Percentiles rank a stretch among this genome's conserved stretches.
These are phyloP conservation scores for Typhlichthys eigenmanni DNA, from an alignment of 2,797 vertebrate genomes.

Conservation along the genomic window DNA sequence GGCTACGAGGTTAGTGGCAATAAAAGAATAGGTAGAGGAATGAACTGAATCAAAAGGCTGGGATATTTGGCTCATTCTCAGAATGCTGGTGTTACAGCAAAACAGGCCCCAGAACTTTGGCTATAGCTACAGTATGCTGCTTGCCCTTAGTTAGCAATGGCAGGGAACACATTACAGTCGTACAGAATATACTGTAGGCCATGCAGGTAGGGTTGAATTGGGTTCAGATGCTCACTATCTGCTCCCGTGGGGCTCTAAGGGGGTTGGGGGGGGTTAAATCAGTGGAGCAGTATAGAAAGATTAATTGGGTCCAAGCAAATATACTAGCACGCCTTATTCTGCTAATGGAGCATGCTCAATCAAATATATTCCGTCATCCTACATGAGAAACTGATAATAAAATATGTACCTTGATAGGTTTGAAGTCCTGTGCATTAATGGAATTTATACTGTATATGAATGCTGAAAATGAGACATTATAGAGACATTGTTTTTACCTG, in stretches of 20 bases:
- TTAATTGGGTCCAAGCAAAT: slow-evolving; percentile 1
- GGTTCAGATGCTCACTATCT: slow-evolving; percentile 62
- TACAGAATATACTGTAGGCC: slow-evolving; percentile 67
- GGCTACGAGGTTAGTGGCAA: slow-evolving; percentile 28
- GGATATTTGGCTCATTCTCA: slow-evolving; percentile 41
- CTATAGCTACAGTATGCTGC: slow-evolving; percentile 14
- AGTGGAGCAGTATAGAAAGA: slow-evolving; percentile 26
- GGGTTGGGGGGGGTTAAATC: slow-evolving; percentile 27
- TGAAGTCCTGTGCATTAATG: too few relatives aligned
- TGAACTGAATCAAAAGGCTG: slow-evolving; percentile 49
- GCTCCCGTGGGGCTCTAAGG: slow-evolving; percentile 24
- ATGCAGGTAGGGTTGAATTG: slow-evolving; percentile 70
- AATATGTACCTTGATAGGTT: too few relatives aligned
- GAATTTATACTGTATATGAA: too few relatives aligned
- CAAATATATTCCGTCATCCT: too few relatives aligned
- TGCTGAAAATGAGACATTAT: too few relatives aligned
- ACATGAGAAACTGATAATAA: too few relatives aligned
- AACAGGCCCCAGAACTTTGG: slow-evolving; percentile 29
- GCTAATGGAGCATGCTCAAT: neutral
- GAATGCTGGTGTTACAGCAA: slow-evolving; percentile 39
- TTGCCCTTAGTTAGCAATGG: slow-evolving; percentile 31
- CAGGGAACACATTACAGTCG: slow-evolving; percentile 39
- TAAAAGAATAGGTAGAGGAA: slow-evolving; percentile 44
- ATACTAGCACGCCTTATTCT: too few relatives aligned
- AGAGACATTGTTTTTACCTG: too few relatives aligned